Evolutionary conservation across 2,888 invertebrate species (phyloP), one percentile per base, ranked within the genome.

Genomic region (Lymantria monacha): DNA sequence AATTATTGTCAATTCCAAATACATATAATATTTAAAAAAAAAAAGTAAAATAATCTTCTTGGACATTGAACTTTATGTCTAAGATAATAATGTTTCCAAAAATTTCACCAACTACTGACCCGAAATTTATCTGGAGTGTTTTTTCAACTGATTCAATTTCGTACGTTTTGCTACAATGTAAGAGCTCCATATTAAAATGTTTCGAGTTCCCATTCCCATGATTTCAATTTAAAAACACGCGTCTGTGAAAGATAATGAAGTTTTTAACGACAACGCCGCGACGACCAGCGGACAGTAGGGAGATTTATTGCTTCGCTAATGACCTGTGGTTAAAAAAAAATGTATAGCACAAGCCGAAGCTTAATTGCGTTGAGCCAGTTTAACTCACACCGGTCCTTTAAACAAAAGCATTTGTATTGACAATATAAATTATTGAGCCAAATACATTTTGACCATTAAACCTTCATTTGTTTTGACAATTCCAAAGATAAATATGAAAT

Each of bases 271-370:
- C 75, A 22, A 22, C 22, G 22, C 22, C 5, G 22, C 22, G 22
- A 22, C 22, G 74, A 78, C 69, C 71, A 72, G 79, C 65, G 63
- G 72, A 81, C 83, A 74, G 74, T 66, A 66, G 69, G 59, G 66
- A 85, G 87, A 90, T 90, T 90, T 89, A 89, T 90, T 77, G 68
- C 79, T 55, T 45, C 70, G 66, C 72, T 89, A 90, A 89, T 87
- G 87, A 86, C 79, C 57, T 65, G 66, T 65, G 66, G 70, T 69
- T 73, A 72, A 65, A 69, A 68, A 78, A 86, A 85, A 68, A 36
- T 47, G 53, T 49, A 40, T 63, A 62, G 53, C 63, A 55, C 59
- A 48, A 46, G 42, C 46, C 50, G 43, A 49, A 14, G 53, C 60
- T 54, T 63, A 62, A 67, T 69, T 61, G 55, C 54, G 48, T 37